Evolutionary conservation across 2,113 vertebrate genomes (phyloP).

Genomic region (Trogon melanurus): DNA sequence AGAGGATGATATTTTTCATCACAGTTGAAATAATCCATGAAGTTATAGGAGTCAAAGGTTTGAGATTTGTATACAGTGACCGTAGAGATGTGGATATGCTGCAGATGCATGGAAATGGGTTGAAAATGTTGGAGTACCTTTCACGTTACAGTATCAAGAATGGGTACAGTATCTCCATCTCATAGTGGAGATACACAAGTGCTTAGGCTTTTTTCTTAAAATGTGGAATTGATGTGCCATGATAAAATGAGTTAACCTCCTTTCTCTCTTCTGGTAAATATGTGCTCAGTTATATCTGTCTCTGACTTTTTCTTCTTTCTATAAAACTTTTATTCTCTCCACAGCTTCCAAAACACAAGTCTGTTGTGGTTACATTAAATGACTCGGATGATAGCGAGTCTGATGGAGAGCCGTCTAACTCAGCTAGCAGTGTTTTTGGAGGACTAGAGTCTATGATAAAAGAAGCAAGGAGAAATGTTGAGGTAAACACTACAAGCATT

Average conservation of each 20-base stretch:
- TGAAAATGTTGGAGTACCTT: not conserved
- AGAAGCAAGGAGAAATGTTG: constrained; percentile 93
- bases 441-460: constrained; percentile 98
- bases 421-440: constrained; percentile 84
- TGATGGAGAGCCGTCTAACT: constrained; percentile 83
- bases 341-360: constrained; percentile 93
- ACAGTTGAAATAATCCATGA: not conserved
- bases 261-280: not conserved
- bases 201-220: not conserved
- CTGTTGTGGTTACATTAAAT: constrained; percentile 93
- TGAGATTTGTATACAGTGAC: accelerated
- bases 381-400: constrained; percentile 96
- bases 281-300: not conserved
- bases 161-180: not conserved
- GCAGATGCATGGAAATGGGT: not conserved
- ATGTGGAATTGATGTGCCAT: not conserved
- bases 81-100: not conserved
- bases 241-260: not conserved
- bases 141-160: not conserved
- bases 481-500: constrained; percentile 76
- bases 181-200: not conserved
- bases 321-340: not conserved
- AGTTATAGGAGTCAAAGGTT: not conserved
- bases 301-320: not conserved
- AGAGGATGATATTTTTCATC: not conserved